Base-by-base conservation (phyloP, 2,113 vertebrate genomes). In the Orcinus orca region DNA sequence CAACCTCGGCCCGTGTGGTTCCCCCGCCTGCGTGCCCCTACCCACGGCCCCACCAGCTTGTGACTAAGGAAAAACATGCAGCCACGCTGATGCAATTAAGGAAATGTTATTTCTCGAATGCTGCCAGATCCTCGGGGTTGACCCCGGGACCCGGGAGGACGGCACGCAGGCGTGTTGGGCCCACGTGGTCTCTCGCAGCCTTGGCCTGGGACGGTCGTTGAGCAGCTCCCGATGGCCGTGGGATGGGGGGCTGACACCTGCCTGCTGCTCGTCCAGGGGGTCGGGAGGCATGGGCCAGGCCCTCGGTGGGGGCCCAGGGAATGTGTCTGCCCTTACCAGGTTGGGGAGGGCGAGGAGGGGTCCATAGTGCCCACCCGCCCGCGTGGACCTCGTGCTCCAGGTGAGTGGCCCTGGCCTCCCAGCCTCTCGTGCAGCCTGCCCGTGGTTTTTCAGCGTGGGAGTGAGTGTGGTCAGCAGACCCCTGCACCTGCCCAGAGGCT, bases 71-170 rank as follows among this genome's bases (percentile, higher is more conserved):
- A 67, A 89, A 93, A 89, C 94, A 88, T 10, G 21, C 29, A 25
- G 62, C 65, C 21, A 3, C 2, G 0, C 88, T 90, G 95, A 91
- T 76, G 86, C 55, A 58, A 60, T 91, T 91, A 93, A 55, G 91
- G 93, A 95, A 94, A 95, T 97, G 85, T 88, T 92, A 55, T 94
- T 93, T 81, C 73, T 82, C 89, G 62, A 82, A 13, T 0, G 12
- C 82, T 82, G 97, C 96, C 95, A 89, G 88, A 67, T 85, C n/a
- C 77, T 36, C 0, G 0, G 60, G 93, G 38, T 14, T 88, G 89
- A 62, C 36, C 73, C 60, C 5, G 21, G 33, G 88, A 86, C 89
- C 92, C 4, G 11, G 76, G 62, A 76, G 58, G 36, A 29, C 13
- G 18, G 25, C 7, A 25, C 3, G 17, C 21, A 13, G 33, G 68